Evolutionary conservation across 1,140 invertebrate genomes (phyloP), one percentile per base, ranked within the genome.

Genomic region (Tenebrio molitor): DNA sequence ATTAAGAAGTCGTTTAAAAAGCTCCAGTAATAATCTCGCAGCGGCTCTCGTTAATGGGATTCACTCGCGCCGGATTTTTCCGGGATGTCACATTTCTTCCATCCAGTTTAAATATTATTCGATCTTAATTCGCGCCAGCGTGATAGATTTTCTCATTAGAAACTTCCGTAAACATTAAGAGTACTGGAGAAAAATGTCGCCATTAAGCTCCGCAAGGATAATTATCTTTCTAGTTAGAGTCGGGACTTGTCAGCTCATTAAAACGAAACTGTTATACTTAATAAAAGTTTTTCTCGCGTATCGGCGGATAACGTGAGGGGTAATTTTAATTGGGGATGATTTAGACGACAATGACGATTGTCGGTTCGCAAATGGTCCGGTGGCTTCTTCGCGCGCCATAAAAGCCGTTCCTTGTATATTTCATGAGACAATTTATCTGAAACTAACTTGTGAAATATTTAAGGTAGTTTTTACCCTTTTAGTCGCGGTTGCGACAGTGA

Each of bases 381-480:
- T 62, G 53, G 63, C 67, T 72, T 46, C 64, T 68, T 72, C 68
- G 64, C 67, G 19, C 33, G 33, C 64, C 39, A 72, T 72, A 72
- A 72, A 73, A 73, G 67, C 50, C 34, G 53, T 77, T 74, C 64
- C 74, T 74, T 78, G 74, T 78, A 74, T 74, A 64, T 76, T 78
- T 76, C 72, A 74, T 71, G 69, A 76, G 74, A 74, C 72, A 74
- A 76, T 78, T 78, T 76, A 76, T 74, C 74, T 76, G 62, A 76
- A 76, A 78, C 74, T 78, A 78, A 78, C 69, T 78, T 69, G 73
- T 78, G 69, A 78, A 78, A 78, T 76, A 78, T 78, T 78, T 74
- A 78, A 78, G 72, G 71, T 70, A 71, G 76, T 78, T 78, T 78
- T 78, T 78, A 76, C 73, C 74, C 72, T 71, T 69, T 71, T 68